Conservation (phyloP, 2,888 invertebrate species). For the Microctonus hyperodae region DNA sequence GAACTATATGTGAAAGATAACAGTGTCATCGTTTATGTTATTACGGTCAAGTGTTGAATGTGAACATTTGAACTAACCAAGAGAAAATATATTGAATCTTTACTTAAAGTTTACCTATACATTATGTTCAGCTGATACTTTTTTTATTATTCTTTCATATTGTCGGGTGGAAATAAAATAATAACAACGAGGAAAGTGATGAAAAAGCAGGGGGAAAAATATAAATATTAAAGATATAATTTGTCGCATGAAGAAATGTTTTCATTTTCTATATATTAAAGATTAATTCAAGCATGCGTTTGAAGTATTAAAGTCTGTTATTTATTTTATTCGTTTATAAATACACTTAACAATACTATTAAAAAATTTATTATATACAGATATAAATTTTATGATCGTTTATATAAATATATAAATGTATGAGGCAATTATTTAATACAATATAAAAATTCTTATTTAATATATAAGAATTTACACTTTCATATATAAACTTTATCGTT, state of each 20-base stretch:
- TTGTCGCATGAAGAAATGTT: no score
- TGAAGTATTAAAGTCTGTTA: no score
- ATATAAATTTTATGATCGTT: background rate
- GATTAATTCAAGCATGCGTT: no score
- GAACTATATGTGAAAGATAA: background rate
- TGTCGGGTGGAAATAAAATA: no score
- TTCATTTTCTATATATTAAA: no score
- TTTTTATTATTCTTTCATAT: no score
- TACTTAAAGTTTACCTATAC: background rate
- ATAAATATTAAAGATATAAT: no score
- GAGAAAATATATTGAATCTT: background rate
- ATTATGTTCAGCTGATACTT: no score
- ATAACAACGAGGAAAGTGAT: no score
- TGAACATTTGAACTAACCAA: background rate
- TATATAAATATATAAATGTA: background rate
- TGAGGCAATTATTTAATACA: background rate
- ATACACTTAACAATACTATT: no score
- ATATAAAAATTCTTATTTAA: background rate
- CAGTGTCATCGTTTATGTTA: background rate
- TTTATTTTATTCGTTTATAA: no score
- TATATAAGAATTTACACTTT: background rate
- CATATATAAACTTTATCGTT: background rate
- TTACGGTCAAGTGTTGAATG: background rate
- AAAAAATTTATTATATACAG: background rate
- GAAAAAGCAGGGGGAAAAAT: no score